Base-by-base conservation (phyloP, 1,140 invertebrate genomes). In the Matsumurasca onukii region DNA sequence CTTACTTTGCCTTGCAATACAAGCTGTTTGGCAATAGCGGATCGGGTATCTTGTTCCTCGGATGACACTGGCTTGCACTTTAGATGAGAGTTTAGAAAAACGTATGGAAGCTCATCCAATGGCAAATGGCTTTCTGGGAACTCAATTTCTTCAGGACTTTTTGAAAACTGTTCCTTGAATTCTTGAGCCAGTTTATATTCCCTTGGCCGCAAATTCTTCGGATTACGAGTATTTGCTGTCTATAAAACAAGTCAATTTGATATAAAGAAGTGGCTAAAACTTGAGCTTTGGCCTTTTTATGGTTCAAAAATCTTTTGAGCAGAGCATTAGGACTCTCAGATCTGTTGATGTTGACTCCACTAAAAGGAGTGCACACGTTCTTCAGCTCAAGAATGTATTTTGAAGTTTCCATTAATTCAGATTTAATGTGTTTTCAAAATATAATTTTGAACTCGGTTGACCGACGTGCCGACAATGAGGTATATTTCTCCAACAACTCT, bases 91-190 rank as follows among this genome's bases (percentile, higher is more conserved):
- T 51, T 51, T 5, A 51, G 24, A 51, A 51, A n/a, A 51, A 22
- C 49, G 24, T 51, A 51, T 51, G 49, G 49, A 12, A 51, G n/a
- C 24, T 51, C n/a, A 51, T 51, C 49, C 5, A 51, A 45, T 12
- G 34, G 49, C n/a, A 51, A 51, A 51, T 51, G 49, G n/a, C 49
- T 51, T 22, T 51, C 49, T 20, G 49, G 49, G n/a, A 51, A 51
- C 3, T 22, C 3, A 5, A 20, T 12, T 5, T 20, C 49, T 5
- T 5, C 24, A 22, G 5, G 17, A 12, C n/a, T n/a, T n/a, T n/a
- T 51, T 17, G 5, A 51, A 51, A 51, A 20, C 24, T 5, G 5
- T 51, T n/a, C n/a, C 3, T 3, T 5, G 3, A 9, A 5, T 51
- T 51, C 5, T 3, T 5, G 3, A 17, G n/a, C n/a, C 24, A 51